Base-by-base conservation (phyloP, 1,140 invertebrate genomes). In the Bradysia coprophila region DNA sequence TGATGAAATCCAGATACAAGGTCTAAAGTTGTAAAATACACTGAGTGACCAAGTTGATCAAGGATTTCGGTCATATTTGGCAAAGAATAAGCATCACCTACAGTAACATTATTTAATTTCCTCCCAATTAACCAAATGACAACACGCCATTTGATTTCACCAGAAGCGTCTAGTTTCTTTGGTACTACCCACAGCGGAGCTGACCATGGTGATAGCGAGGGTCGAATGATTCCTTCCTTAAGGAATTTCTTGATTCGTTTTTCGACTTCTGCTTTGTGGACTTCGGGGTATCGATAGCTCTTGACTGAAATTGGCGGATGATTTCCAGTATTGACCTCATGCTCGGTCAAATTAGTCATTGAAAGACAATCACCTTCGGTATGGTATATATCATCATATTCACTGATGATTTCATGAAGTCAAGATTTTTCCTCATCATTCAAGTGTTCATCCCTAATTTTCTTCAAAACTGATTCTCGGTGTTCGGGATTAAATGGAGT, bases 61-160 rank as follows among this genome's bases (percentile, higher is more conserved):
- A 50, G 34, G 28, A 50, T 47, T 18, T 41, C 45, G 15, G 23
- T 24, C 20, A 52, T 49, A 45, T 48, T 49, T 5, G 46, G 44
- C n/a, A 49, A 45, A 11, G 49, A 45, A 40, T 45, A 48, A 21
- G 41, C 44, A 34, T 49, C 39, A 33, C 50, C 51, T 20, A 62
- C 48, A 11, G 57, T 62, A 31, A 51, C 49, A 34, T 59, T 51
- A 48, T 66, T 66, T 32, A 65, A 34, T 45, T 58, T 59, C 36
- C 57, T 34, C 42, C 55, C n/a, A n/a, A n/a, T n/a, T 8, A 31
- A 65, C 47, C 62, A 63, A 9, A 63, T 48, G 13, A 62, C 55
- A 6, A 66, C 31, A 36, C 62, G 40, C 49, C 50, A 55, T 45
- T 49, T 51, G 5, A 42, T 39, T 38, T 51, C 48, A 15, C 41